phyloP scores from a whole-genome alignment of 2,888 invertebrate genomes.

The Podabrus alpinus region DNA sequence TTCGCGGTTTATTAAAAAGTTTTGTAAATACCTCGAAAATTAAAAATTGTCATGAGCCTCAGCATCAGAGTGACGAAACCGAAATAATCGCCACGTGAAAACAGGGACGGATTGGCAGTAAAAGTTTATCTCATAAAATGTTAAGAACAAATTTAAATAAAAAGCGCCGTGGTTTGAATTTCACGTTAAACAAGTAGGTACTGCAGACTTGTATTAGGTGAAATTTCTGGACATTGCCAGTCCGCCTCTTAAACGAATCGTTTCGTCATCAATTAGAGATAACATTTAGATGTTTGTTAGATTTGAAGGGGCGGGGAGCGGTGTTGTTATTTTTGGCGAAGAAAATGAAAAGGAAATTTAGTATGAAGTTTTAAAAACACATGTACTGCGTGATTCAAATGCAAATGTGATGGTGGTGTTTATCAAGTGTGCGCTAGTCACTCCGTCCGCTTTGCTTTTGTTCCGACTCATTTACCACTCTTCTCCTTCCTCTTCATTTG shows the following conservation, averaged over 20 bases:
- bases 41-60: too few relatives aligned
- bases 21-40: too few relatives aligned
- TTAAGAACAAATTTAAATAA: too few relatives aligned
- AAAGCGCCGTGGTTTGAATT: too few relatives aligned
- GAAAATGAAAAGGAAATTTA: conserved; percentile 7
- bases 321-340: background rate
- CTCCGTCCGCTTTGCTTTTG: conserved; percentile 52
- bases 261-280: background rate
- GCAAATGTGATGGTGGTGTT: conserved; percentile 54
- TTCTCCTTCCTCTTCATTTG: conserved; percentile 55
- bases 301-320: background rate
- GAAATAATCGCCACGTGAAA: background rate
- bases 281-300: background rate
- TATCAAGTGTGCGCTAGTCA: conserved; percentile 50
- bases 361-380: conserved; percentile 38
- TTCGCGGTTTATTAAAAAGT: background rate
- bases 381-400: conserved; percentile 53
- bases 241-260: background rate
- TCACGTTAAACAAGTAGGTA: too few relatives aligned
- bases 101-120: background rate
- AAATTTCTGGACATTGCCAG: background rate
- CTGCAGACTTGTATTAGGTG: too few relatives aligned
- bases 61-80: background rate
- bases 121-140: too few relatives aligned
- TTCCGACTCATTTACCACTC: conserved; percentile 54